Percentiles rank a stretch among this genome's conserved stretches.
These are phyloP conservation scores for Mallotus villosus DNA, from an alignment of 2,797 vertebrate species.

Conservation along the genomic window DNA sequence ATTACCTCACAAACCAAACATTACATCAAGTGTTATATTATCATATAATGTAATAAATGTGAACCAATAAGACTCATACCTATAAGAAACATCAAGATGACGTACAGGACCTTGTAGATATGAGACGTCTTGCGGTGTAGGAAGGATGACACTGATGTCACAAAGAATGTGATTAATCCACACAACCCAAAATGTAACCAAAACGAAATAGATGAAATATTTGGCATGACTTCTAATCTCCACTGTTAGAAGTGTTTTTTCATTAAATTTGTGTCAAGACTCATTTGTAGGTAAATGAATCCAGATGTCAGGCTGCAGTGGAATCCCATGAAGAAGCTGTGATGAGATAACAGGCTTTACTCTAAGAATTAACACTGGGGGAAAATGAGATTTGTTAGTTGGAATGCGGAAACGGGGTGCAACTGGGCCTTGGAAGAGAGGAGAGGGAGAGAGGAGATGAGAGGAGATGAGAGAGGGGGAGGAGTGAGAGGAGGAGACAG, in stretches of 20 bases:
- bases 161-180: conserved; percentile 45
- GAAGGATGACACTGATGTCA: not conserved
- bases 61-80: no score
- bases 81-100: no score
- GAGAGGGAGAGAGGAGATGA: conserved; percentile 21
- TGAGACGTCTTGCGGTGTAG: not conserved
- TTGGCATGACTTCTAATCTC: conserved; percentile 70
- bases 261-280: conserved; percentile 78
- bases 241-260: conserved; percentile 52
- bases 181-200: conserved; percentile 61
- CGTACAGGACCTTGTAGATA: no score
- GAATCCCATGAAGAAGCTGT: conserved; percentile 72
- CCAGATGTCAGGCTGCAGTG: conserved; percentile 80
- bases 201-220: conserved; percentile 54
- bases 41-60: no score
- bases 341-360: conserved; percentile 83
- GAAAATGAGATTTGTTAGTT: conserved; percentile 70
- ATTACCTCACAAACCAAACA: no score
- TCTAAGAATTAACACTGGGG: conserved; percentile 76
- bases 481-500: conserved; percentile 21
- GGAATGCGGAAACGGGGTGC: conserved; percentile 56
- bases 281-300: conserved; percentile 76
- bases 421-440: conserved; percentile 42
- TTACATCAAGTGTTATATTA: no score
- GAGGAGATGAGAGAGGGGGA: conserved; percentile 19